Conservation (phyloP, 2,797 vertebrate genomes). For the Pseudocheirus occidentalis region DNA sequence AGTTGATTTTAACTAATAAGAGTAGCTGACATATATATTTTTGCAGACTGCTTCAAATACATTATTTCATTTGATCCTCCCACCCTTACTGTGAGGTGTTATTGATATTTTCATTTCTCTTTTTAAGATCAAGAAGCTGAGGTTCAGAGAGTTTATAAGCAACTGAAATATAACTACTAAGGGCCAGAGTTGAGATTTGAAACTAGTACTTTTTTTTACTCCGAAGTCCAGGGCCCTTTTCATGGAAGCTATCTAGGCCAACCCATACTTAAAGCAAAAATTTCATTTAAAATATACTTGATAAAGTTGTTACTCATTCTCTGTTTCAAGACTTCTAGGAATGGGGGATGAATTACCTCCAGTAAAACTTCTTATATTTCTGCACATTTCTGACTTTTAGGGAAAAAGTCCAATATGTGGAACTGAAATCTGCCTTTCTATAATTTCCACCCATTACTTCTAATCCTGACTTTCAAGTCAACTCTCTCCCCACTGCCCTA, state of each 20-base stretch:
- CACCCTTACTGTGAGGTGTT: not conserved
- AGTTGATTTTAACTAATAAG: not conserved
- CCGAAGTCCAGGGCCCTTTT: not conserved
- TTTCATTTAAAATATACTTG: not conserved
- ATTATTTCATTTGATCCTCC: not conserved
- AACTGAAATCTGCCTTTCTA: not conserved
- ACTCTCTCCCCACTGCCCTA: not conserved
- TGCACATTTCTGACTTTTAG: not conserved
- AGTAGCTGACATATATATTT: not conserved
- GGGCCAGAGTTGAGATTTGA: not conserved
- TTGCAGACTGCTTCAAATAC: not conserved
- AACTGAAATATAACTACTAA: not conserved
- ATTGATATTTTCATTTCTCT: not conserved
- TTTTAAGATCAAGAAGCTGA: not conserved
- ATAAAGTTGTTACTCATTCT: not conserved
- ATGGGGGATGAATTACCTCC: not conserved
- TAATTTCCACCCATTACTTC: not conserved
- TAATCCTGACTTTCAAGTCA: not conserved
- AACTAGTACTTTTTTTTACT: not conserved
- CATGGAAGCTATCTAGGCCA: not conserved
- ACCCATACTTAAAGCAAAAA: not conserved
- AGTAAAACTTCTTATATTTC: not conserved
- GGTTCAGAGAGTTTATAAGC: not conserved
- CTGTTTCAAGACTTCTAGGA: not conserved
- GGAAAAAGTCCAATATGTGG: not conserved